Conservation (phyloP, 92 coral and sea anemone genomes). For the Siderastrea radians region DNA sequence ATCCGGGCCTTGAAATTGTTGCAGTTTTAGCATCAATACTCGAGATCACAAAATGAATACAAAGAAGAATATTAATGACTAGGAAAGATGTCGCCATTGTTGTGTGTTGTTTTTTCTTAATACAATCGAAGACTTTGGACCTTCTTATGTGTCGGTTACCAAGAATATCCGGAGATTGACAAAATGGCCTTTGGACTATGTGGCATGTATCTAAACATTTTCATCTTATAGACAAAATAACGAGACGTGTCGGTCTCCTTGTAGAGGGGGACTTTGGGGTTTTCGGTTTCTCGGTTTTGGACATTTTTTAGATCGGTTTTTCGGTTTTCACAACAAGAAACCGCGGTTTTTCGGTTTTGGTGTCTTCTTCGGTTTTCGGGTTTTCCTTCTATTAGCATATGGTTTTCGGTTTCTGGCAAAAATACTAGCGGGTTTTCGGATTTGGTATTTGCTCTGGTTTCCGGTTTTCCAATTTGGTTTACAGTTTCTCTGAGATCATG, state of each 20-base stretch:
- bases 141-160: neutral
- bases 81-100: neutral
- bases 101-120: neutral
- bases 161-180: neutral
- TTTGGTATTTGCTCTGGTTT: too few species aligned
- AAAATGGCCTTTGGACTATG: conserved; percentile 18
- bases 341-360: too few species aligned
- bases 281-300: too few species aligned
- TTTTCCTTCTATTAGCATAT: too few species aligned
- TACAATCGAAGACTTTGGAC: neutral
- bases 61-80: neutral
- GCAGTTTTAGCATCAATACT: neutral
- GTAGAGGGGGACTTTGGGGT: neutral
- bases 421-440: too few species aligned
- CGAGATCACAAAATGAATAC: neutral
- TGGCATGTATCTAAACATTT: neutral
- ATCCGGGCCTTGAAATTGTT: neutral
- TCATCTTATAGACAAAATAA: conserved; percentile 2
- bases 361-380: too few species aligned
- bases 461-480: too few species aligned
- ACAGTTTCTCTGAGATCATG: too few species aligned
- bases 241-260: neutral
- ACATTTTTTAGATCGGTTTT: too few species aligned
- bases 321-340: too few species aligned
- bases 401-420: too few species aligned